These are phyloP conservation scores for Meteorus sp. DNA, from an alignment of 1,140 invertebrate species.

Conservation along the genomic window DNA sequence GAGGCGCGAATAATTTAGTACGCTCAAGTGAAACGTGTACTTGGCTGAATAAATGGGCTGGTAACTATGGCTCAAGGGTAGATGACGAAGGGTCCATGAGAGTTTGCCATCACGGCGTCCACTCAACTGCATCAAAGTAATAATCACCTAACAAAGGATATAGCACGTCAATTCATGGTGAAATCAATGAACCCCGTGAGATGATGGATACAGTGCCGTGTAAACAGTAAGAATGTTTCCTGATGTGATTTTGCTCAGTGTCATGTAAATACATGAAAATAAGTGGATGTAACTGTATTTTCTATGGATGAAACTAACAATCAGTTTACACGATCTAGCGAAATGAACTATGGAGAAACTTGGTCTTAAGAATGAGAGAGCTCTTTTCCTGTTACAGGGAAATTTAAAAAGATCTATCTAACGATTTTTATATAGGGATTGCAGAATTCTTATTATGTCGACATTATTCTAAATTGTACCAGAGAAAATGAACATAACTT, in stretches of 20 bases:
- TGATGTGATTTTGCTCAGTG: slow-evolving; percentile 6
- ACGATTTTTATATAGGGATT: no score
- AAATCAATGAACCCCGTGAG: slow-evolving; percentile 48
- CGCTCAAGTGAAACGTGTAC: slow-evolving; percentile 29
- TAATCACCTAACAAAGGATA: slow-evolving; percentile 56
- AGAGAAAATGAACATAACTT: slow-evolving; percentile 6
- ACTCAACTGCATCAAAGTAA: slow-evolving; percentile 43
- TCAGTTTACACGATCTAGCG: no score
- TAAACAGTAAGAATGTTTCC: slow-evolving; percentile 4
- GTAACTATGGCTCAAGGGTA: slow-evolving; percentile 29
- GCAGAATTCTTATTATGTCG: no score
- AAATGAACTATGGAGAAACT: no score
- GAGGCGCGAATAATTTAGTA: slow-evolving; percentile 27
- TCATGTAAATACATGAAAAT: no score
- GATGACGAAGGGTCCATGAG: slow-evolving; percentile 25
- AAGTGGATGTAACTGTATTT: no score
- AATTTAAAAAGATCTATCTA: no score
- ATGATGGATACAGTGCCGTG: slow-evolving; percentile 33
- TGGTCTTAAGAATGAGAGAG: no score
- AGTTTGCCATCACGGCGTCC: slow-evolving; percentile 21
- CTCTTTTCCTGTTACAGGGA: no score
- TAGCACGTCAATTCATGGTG: slow-evolving; percentile 35
- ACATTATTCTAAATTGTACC: no score
- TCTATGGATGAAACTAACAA: no score
- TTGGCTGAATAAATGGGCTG: slow-evolving; percentile 32